Evolutionary conservation across 1,140 invertebrate genomes (phyloP).

Genomic region (Drosophila serrata): DNA sequence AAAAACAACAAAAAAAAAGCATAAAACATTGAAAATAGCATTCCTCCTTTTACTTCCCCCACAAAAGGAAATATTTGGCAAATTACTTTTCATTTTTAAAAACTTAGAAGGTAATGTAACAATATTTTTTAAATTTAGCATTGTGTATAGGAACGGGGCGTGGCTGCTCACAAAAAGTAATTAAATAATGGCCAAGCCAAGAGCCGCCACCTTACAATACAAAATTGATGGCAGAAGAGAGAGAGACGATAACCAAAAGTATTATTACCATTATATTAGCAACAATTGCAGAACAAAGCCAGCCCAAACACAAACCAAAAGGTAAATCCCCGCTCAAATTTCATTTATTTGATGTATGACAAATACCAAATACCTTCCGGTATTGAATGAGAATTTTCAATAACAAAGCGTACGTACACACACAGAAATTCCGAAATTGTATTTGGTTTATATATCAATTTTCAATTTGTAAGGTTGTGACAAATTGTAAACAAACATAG

Average conservation of each 20-base stretch:
- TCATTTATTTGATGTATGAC: slow-evolving; percentile 29
- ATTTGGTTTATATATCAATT: slow-evolving; percentile 83
- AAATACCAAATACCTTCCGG: slow-evolving; percentile 9
- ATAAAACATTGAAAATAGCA: slow-evolving; percentile 58
- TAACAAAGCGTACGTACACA: slow-evolving; percentile 24
- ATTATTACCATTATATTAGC: slow-evolving; percentile 60
- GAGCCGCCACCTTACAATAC: slow-evolving; percentile 64
- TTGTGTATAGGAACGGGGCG: slow-evolving; percentile 61
- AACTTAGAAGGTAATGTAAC: slow-evolving; percentile 64
- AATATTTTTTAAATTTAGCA: slow-evolving; percentile 72
- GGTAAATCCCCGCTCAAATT: slow-evolving; percentile 42
- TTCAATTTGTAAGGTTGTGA: slow-evolving; percentile 85
- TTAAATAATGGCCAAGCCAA: slow-evolving; percentile 38
- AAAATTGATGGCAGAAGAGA: slow-evolving; percentile 65
- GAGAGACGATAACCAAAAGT: slow-evolving; percentile 49
- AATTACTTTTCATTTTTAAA: slow-evolving; percentile 48
- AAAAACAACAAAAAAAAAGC: slow-evolving; percentile 21
- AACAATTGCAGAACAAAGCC: slow-evolving; percentile 48
- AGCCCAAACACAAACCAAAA: slow-evolving; percentile 30
- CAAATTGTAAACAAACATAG: slow-evolving; percentile 83
- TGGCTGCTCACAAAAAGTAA: slow-evolving; percentile 17
- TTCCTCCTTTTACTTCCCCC: slow-evolving; percentile 22
- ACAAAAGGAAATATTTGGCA: slow-evolving; percentile 31
- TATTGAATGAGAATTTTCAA: slow-evolving; percentile 61
- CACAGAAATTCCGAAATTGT: slow-evolving; percentile 55